phyloP scores from a whole-genome alignment of 2,888 invertebrate species.

The Notodonta ziczac region DNA sequence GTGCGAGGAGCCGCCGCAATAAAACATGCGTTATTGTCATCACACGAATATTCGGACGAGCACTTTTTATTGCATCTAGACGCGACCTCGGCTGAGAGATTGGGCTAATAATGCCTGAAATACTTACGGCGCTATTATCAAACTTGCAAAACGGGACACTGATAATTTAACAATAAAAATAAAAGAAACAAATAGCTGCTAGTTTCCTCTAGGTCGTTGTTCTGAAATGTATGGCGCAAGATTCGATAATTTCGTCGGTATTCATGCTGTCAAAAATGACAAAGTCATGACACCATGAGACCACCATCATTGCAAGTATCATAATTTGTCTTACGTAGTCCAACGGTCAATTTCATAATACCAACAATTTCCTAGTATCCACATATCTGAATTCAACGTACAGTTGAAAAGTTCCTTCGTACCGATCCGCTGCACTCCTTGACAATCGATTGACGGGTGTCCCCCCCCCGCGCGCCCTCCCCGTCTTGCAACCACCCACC shows the following conservation, averaged over 20 bases:
- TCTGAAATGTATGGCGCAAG: too few relatives aligned
- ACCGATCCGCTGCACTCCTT: constrained; percentile 68
- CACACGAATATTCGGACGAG: constrained; percentile 25
- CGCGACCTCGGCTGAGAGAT: neutral
- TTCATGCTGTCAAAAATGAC: too few relatives aligned
- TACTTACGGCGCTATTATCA: too few relatives aligned
- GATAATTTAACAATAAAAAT: too few relatives aligned
- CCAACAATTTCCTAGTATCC: too few relatives aligned
- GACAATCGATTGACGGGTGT: constrained; percentile 86
- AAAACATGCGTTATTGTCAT: constrained; percentile 70
- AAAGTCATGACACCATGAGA: neutral
- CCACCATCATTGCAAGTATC: neutral
- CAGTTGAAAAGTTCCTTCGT: constrained; percentile 56
- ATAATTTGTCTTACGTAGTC: neutral
- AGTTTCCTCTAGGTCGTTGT: too few relatives aligned
- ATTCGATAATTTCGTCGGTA: too few relatives aligned
- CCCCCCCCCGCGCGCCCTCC: constrained; percentile 49
- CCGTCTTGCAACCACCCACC: constrained; percentile 40
- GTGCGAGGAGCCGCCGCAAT: constrained; percentile 33
- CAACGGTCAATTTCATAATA: neutral
- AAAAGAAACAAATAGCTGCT: too few relatives aligned
- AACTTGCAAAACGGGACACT: too few relatives aligned
- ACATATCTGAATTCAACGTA: constrained; percentile 38
- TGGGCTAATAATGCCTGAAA: neutral
- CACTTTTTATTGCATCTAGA: neutral